These are phyloP conservation scores for Antedon mediterranea DNA, from an alignment of 53 echinoderm and acorn worm genomes.

Conservation along the genomic window DNA sequence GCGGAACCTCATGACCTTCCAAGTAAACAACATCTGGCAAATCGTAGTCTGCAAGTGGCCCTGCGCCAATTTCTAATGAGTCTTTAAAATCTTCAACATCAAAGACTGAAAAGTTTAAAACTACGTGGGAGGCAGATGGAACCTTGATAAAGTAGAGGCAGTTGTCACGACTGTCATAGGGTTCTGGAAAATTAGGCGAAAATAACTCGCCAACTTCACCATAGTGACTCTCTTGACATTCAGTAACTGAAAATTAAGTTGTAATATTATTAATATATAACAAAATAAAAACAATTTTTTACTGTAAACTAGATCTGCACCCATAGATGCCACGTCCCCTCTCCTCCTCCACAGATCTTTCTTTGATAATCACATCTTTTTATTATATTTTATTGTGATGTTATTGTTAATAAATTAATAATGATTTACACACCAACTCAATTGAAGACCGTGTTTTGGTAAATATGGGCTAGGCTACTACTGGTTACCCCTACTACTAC, in stretches of 20 bases:
- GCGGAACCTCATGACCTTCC: neutral
- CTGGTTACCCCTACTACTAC: too few relatives aligned
- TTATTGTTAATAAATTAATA: too few relatives aligned
- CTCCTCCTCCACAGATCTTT: too few relatives aligned
- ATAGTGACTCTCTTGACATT: neutral
- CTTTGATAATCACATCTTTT: too few relatives aligned
- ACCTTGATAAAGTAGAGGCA: neutral
- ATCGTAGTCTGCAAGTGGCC: neutral
- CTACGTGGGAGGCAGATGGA: neutral
- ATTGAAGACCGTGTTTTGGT: too few relatives aligned
- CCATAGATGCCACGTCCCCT: too few relatives aligned
- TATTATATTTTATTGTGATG: too few relatives aligned
- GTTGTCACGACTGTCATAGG: neutral
- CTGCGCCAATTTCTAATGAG: neutral
- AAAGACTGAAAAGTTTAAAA: neutral
- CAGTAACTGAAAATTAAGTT: neutral
- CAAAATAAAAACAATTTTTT: too few relatives aligned
- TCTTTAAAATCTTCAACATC: constrained; percentile 3
- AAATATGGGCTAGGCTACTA: too few relatives aligned
- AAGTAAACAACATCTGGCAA: neutral
- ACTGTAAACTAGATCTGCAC: too few relatives aligned
- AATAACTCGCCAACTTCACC: neutral
- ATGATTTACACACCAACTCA: too few relatives aligned
- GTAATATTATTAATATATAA: too few relatives aligned
- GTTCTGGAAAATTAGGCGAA: constrained; percentile 4